Evolutionary conservation across 2,888 invertebrate species (phyloP).

Genomic region (Saturnia pavonia): DNA sequence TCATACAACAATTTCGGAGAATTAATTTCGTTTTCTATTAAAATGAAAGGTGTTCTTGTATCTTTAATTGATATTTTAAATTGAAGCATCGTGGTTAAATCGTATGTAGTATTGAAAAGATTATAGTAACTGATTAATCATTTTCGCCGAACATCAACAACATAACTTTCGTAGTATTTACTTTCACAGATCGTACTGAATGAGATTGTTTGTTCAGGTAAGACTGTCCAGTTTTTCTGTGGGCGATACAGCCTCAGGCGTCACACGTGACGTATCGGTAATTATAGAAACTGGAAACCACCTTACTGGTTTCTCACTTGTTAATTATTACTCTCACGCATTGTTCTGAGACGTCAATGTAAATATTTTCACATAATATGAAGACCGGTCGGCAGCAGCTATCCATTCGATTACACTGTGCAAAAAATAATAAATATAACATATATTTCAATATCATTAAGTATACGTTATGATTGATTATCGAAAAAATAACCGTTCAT

Average conservation of each 20-base stretch:
- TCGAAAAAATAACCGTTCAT: slow-evolving; percentile 2
- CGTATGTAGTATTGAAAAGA: slow-evolving; percentile 38
- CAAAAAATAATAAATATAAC: slow-evolving; percentile 17
- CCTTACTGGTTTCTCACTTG: slow-evolving; percentile 32
- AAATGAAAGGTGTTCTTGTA: slow-evolving; percentile 41
- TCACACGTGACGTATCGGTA: slow-evolving; percentile 40
- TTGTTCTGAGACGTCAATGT: slow-evolving; percentile 30
- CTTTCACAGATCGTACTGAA: slow-evolving; percentile 54
- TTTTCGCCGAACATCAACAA: slow-evolving; percentile 45
- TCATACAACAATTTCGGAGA: slow-evolving; percentile 17
- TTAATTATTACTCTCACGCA: slow-evolving; percentile 36
- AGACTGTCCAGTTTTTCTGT: slow-evolving; percentile 44
- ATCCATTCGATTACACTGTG: slow-evolving; percentile 12
- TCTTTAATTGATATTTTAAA: slow-evolving; percentile 42
- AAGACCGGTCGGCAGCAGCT: slow-evolving; percentile 17
- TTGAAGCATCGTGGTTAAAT: slow-evolving; percentile 40
- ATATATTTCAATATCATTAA: slow-evolving; percentile 12
- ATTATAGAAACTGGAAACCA: slow-evolving; percentile 46
- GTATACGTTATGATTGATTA: slow-evolving; percentile 17
- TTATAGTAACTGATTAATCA: slow-evolving; percentile 52
- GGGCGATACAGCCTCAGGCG: slow-evolving; percentile 26
- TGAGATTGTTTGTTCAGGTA: slow-evolving; percentile 48
- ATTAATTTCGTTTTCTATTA: slow-evolving; percentile 28
- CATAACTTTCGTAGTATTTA: slow-evolving; percentile 54
- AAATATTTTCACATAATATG: slow-evolving; percentile 25